Evolutionary conservation across 2,888 invertebrate species (phyloP), one percentile per base, ranked within the genome.

Genomic region (Meiosimyza platycephala): DNA sequence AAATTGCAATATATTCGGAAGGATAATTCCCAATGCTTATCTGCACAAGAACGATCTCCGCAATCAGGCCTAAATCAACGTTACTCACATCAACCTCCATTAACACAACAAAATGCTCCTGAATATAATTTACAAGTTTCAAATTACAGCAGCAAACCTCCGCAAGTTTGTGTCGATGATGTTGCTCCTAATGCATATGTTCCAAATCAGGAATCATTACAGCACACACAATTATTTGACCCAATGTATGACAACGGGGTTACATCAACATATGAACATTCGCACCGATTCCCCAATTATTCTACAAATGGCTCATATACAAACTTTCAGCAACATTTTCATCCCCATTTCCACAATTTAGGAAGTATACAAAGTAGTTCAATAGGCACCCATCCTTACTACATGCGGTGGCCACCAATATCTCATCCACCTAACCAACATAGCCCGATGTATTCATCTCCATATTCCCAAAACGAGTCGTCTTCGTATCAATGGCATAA

Each of bases 371-470:
- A 68, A 33, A 15, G 50, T 33, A 68, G 59, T 22, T n/a, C 50
- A 59, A 68, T 68, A 7, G 16, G 48, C 7, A 50, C 68, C 11
- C 59, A 68, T 68, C 68, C 68, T 15, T 68, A 68, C 18, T 68
- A 68, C 59, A 68, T 68, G 60, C 59, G 51, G n/a, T 68, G 68
- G 68, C 68, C 68, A 28, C 52, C 68, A 50, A 68, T 68, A 51
- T 50, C 59, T 50, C 68, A 68, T 59, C 48, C 22, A 15, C 28
- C 28, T 33, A 68, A 68, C 51, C 68, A 68, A 33, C 68, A 68
- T 60, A 68, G 59, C 59, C 50, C 51, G 33, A 59, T 40, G 40
- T 40, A 40, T 40, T 40, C 40, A 28, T 28, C 68, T 22, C 59
- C 68, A 13, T 68, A 50, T 50, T 59, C 68, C 3, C 68, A 59